Evolutionary conservation across 2,797 vertebrate genomes (phyloP), one percentile per base, ranked within the genome.

Genomic region (Myotis myotis): DNA sequence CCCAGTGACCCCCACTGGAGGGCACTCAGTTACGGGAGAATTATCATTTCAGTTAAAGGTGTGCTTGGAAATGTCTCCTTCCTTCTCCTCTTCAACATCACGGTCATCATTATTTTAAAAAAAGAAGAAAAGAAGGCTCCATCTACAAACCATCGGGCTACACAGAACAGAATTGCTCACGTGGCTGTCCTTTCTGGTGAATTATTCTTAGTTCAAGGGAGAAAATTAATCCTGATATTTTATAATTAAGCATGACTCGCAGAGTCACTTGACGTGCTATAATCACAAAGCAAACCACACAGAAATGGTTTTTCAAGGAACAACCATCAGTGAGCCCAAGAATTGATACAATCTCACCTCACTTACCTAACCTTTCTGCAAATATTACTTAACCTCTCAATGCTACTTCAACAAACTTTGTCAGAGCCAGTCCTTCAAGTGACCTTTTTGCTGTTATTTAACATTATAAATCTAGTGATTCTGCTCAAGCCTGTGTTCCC

Each of bases 1-100:
- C 95, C 87, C 60, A 64, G 86, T 25, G 91, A 88, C 53, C n/a
- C 11, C 51, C n/a, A 25, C 6, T 10, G 12, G 90, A 94, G 49
- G 41, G 22, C 22, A 44, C 66, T 80, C 8, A 7, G 70, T 74
- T 76, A 66, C 25, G 25, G 30, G 28, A 92, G 82, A 81, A 68
- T 12, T 57, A 81, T 94, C 92, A 28, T 95, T 96, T 88, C 76
- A 74, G 66, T 79, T 83, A 51, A 92, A 84, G 79, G 44, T 19
- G 20, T 33, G 19, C 49, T 90, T 78, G 62, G 15, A 83, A 57
- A 81, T 68, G 33, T 41, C 66, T 82, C 23, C 38, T 44, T 89
- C 23, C 55, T 86, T 23, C 62, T 53, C 53, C 3, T 53, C 33
- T 55, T 82, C 44, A 86, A 60, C 6, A 53, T 70, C 38, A 2